phyloP scores from a whole-genome alignment of 1,140 invertebrate genomes.

The Homarus americanus region DNA sequence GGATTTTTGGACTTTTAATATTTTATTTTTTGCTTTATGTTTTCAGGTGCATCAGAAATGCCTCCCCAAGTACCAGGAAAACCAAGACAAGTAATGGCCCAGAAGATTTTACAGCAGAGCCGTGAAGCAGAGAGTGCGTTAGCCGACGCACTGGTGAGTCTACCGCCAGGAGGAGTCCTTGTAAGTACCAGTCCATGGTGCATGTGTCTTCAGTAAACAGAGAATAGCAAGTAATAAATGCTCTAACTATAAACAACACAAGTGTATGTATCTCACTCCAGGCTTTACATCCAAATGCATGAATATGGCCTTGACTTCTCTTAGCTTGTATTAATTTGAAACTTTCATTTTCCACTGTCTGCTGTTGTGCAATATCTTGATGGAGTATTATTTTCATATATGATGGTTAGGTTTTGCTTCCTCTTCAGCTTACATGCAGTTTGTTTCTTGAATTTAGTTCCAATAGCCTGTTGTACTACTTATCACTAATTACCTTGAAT shows the following conservation, averaged over 20 bases:
- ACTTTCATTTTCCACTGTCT: too few relatives aligned
- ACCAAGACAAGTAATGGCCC: constrained; percentile 84
- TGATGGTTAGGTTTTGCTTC: too few relatives aligned
- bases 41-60: constrained; percentile 73
- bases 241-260: neutral
- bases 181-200: constrained; percentile 53
- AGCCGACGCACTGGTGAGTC: constrained; percentile 85
- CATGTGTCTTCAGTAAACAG: constrained; percentile 27
- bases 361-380: too few relatives aligned
- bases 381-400: too few relatives aligned
- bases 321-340: neutral
- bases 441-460: too few relatives aligned
- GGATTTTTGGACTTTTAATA: too few relatives aligned
- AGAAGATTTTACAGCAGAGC: constrained; percentile 91
- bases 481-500: too few relatives aligned
- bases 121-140: constrained; percentile 92
- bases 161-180: constrained; percentile 70
- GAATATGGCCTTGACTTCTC: neutral
- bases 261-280: neutral
- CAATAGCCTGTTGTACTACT: too few relatives aligned
- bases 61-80: constrained; percentile 76
- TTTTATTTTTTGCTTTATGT: neutral
- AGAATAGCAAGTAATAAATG: neutral
- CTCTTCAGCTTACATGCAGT: too few relatives aligned
- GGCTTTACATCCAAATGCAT: neutral